Conservation (phyloP, 2,888 invertebrate species). For the Oligia strigilis region DNA sequence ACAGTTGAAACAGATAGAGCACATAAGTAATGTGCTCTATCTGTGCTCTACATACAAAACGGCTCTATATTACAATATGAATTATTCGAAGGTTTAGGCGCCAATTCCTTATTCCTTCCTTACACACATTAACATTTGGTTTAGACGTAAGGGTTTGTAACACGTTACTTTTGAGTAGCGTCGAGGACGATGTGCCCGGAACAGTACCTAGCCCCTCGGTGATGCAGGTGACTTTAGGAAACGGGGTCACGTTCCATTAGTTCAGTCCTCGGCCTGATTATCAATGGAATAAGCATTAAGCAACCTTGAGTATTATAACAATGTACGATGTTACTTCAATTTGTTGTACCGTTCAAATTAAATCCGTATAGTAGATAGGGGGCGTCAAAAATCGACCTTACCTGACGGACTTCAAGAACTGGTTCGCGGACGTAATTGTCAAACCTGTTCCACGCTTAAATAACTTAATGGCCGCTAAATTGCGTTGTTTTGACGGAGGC, state of each 20-base stretch:
- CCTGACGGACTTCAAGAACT: constrained; percentile 35
- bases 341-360: constrained; percentile 23
- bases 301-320: background rate
- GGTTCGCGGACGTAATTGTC: constrained; percentile 37
- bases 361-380: constrained; percentile 9
- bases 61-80: background rate
- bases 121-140: background rate
- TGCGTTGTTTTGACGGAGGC: constrained; percentile 15
- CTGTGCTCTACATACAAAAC: constrained; percentile 18
- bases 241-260: background rate
- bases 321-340: background rate
- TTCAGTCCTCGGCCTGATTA: background rate
- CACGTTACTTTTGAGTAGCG: background rate
- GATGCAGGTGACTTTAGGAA: background rate
- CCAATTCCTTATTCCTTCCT: background rate
- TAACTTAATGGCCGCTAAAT: constrained; percentile 35
- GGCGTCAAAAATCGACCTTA: constrained; percentile 43
- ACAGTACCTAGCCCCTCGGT: background rate
- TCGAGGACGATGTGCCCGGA: background rate
- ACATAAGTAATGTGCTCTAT: constrained; percentile 41
- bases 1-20: constrained; percentile 26
- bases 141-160: background rate
- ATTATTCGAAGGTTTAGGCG: constrained; percentile 1
- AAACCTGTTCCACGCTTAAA: constrained; percentile 50
- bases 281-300: background rate